A percentile compares a stretch with the other conserved stretches of the same genome.
These are phyloP conservation scores for Hafferia zeledoni DNA, from an alignment of 2,797 vertebrate genomes.

Conservation along the genomic window DNA sequence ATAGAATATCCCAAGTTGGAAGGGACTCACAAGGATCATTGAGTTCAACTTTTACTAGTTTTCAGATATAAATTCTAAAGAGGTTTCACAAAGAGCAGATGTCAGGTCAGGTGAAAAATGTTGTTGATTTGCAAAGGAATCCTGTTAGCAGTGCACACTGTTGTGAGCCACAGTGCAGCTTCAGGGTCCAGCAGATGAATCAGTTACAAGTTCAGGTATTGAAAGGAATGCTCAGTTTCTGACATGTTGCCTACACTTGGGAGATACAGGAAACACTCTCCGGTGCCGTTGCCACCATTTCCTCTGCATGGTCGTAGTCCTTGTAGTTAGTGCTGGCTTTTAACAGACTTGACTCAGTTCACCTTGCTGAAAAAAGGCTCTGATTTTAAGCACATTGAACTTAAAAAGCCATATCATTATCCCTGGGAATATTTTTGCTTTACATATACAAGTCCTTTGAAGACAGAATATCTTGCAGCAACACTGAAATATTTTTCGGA, in stretches of 20 bases:
- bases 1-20: neutral
- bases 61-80: neutral
- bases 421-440: neutral
- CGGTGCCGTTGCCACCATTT: neutral
- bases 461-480: neutral
- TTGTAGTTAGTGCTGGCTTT: neutral
- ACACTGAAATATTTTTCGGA: neutral
- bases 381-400: neutral
- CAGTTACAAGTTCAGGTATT: neutral
- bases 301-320: neutral
- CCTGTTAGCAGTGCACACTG: neutral
- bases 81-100: neutral
- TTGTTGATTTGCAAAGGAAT: neutral
- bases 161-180: neutral
- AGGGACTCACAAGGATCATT: neutral
- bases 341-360: neutral
- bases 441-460: neutral
- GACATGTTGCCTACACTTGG: fast-evolving
- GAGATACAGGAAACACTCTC: neutral
- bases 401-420: neutral
- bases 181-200: neutral
- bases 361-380: neutral
- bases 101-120: neutral
- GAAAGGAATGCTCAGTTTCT: neutral
- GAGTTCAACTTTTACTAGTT: neutral